These are phyloP conservation scores for Trichonephila clavipes DNA, from an alignment of 1,140 invertebrate species.

Conservation along the genomic window DNA sequence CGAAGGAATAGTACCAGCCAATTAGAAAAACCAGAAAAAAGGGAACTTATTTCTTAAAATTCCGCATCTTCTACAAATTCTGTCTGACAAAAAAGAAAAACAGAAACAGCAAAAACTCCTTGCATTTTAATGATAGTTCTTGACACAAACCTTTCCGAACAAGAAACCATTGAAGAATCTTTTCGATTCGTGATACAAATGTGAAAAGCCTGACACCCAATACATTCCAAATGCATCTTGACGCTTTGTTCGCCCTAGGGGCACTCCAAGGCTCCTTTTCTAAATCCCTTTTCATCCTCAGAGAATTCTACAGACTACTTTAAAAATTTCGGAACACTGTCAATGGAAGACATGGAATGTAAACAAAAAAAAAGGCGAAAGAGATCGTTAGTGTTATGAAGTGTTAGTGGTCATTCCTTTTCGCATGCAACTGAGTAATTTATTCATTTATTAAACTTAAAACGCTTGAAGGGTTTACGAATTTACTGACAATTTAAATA, in stretches of 20 bases:
- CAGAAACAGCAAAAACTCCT: not conserved
- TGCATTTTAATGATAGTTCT: slow-evolving; percentile 20
- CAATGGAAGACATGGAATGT: not conserved
- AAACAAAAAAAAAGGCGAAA: not conserved
- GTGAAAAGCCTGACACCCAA: not conserved
- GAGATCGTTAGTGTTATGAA: not conserved
- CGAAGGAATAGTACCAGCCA: not conserved
- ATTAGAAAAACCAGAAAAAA: not conserved
- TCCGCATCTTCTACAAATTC: not conserved
- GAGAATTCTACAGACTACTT: not conserved
- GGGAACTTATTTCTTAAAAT: not conserved
- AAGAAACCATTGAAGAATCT: not conserved
- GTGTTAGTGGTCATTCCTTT: not conserved
- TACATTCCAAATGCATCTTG: not conserved
- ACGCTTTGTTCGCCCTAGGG: not conserved
- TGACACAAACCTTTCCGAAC: not conserved
- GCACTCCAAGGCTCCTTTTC: not conserved
- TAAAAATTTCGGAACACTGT: not conserved
- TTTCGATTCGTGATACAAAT: not conserved
- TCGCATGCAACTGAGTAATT: not conserved
- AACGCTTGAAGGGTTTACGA: too few relatives aligned
- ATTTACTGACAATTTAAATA: too few relatives aligned
- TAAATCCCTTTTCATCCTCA: not conserved
- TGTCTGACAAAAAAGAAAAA: too few relatives aligned
- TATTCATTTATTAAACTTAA: not conserved